Evolutionary conservation across 2,113 vertebrate species (phyloP).

Genomic region (Mus pahari): DNA sequence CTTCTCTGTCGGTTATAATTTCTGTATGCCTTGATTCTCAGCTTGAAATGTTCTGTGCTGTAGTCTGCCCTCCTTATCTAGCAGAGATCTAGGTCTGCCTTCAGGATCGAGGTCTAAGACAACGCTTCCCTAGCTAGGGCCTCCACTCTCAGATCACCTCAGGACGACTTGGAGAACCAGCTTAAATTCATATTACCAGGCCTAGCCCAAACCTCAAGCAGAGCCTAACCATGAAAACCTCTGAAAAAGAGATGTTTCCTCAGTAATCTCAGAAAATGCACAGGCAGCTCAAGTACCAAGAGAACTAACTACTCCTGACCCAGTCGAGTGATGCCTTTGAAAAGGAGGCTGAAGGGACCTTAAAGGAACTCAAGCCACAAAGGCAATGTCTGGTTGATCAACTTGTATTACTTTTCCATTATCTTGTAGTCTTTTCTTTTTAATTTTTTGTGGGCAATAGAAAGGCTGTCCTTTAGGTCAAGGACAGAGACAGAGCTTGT

Average conservation of each 20-base stretch:
- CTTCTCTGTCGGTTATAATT: background rate
- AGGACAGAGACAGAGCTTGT: background rate
- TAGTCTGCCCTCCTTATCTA: background rate
- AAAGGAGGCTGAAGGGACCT: background rate
- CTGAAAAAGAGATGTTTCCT: background rate
- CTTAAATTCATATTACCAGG: background rate
- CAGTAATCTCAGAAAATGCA: background rate
- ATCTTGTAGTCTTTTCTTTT: constrained; percentile 10
- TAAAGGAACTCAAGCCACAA: background rate
- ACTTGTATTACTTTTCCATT: background rate
- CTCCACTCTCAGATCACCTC: background rate
- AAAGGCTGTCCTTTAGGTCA: background rate
- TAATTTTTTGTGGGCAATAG: background rate
- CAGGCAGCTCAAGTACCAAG: background rate
- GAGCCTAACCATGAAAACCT: background rate
- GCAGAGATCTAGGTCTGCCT: constrained; percentile 12
- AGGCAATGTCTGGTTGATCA: background rate
- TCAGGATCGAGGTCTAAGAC: background rate
- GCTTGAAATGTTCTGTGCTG: background rate
- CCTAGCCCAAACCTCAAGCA: background rate
- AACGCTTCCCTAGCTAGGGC: background rate
- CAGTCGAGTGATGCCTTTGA: background rate
- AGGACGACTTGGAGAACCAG: background rate
- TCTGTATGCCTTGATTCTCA: background rate
- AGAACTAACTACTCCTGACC: background rate